Percentiles rank a stretch among this genome's conserved stretches.
Conservation (phyloP, 2,888 invertebrate genomes). For the Rhopalosiphum nymphaeae region DNA sequence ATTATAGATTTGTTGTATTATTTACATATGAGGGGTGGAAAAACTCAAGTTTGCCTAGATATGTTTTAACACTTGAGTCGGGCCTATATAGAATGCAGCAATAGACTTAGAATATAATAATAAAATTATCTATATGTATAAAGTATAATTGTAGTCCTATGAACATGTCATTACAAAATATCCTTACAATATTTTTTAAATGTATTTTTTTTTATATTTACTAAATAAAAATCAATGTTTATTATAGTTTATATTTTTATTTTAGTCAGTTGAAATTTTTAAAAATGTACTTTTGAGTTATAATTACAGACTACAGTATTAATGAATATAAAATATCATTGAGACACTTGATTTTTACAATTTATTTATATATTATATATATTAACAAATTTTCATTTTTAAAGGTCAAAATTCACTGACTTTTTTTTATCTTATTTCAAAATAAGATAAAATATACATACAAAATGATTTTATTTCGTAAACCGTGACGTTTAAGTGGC, state of each 20-base stretch:
- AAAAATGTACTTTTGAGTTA: background rate
- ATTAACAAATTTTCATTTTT: background rate
- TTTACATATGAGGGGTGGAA: too few relatives aligned
- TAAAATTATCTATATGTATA: background rate
- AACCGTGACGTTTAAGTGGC: conserved; percentile 8
- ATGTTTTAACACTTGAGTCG: too few relatives aligned
- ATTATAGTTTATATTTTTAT: background rate
- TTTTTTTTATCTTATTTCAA: background rate
- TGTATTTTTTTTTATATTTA: background rate
- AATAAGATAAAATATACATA: background rate
- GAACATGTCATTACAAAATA: background rate
- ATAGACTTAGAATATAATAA: background rate
- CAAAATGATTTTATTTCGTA: background rate
- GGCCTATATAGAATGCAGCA: background rate
- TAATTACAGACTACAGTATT: background rate
- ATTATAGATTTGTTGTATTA: too few relatives aligned
- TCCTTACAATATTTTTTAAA: background rate
- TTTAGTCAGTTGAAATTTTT: background rate
- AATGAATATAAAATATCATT: background rate
- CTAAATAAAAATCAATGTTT: background rate
- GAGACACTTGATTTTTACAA: background rate
- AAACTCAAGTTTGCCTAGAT: too few relatives aligned
- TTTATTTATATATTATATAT: background rate
- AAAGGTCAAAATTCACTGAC: background rate
- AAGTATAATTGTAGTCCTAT: background rate